phyloP scores from a whole-genome alignment of 30 jellyfish, hydroid and myxozoan genomes.

The Mastigias papua region DNA sequence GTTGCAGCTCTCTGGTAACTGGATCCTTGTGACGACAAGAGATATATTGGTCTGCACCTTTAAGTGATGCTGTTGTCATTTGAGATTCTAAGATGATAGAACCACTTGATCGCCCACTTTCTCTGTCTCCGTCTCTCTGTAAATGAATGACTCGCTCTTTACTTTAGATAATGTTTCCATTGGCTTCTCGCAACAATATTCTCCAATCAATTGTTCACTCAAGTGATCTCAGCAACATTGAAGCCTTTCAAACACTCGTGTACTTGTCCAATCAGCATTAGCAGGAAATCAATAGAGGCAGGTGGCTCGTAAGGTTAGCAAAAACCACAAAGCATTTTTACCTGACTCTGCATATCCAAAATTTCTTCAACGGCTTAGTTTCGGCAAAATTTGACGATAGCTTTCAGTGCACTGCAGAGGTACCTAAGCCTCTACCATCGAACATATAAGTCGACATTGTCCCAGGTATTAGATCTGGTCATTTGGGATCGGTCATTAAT shows the following conservation, averaged over 20 bases:
- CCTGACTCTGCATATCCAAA: too few species aligned
- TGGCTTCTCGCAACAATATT: not conserved
- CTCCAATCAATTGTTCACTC: slow-evolving; percentile 1
- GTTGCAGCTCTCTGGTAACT: slow-evolving; percentile 46
- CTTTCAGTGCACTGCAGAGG: too few species aligned
- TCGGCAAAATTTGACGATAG: too few species aligned
- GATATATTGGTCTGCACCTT: slow-evolving; percentile 30
- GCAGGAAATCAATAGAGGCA: not conserved
- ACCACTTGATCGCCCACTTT: slow-evolving; percentile 55
- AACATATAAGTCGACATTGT: too few species aligned
- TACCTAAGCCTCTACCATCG: too few species aligned
- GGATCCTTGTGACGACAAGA: slow-evolving; percentile 44
- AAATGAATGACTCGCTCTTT: slow-evolving; percentile 21
- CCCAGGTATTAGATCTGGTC: too few species aligned
- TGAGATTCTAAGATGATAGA: slow-evolving; percentile 20
- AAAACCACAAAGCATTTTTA: too few species aligned
- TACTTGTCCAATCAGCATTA: not conserved
- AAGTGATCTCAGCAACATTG: not conserved
- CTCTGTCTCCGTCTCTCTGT: slow-evolving; percentile 5
- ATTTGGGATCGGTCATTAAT: too few species aligned
- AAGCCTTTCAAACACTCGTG: not conserved
- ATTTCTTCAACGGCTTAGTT: too few species aligned
- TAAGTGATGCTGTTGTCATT: slow-evolving; percentile 17
- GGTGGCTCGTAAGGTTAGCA: too few species aligned
- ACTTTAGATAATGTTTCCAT: not conserved